Percentiles rank a stretch among this genome's conserved stretches.
These are phyloP conservation scores for Coecobrya sp. DNA, from an alignment of 2,888 invertebrate species.

Conservation along the genomic window DNA sequence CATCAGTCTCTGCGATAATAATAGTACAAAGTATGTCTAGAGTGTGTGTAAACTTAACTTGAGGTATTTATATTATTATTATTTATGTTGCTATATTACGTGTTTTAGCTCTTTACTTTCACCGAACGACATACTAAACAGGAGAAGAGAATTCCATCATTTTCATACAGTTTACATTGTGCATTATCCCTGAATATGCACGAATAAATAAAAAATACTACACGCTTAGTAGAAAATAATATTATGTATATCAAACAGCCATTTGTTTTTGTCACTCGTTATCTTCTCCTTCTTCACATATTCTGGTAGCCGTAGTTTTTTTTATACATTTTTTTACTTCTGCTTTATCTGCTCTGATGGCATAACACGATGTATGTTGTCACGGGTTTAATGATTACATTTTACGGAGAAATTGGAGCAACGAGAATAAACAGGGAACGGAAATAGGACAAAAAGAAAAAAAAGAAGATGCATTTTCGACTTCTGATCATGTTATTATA, in stretches of 20 bases:
- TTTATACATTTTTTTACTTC: not conserved
- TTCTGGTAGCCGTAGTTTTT: not conserved
- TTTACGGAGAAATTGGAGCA: constrained; percentile 64
- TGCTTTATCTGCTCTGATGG: constrained; percentile 16
- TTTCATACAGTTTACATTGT: not conserved
- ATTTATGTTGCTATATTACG: too few relatives aligned
- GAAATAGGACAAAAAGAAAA: constrained; percentile 56
- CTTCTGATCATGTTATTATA: not conserved
- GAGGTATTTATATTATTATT: too few relatives aligned
- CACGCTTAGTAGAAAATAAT: not conserved
- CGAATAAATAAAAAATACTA: not conserved
- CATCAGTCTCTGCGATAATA: too few relatives aligned
- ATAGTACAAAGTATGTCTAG: too few relatives aligned
- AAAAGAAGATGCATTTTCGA: not conserved
- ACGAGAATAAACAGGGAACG: constrained; percentile 54
- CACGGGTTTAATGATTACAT: constrained; percentile 63
- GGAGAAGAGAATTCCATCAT: too few relatives aligned
- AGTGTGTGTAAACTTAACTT: too few relatives aligned
- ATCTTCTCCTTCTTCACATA: not conserved
- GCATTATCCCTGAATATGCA: not conserved
- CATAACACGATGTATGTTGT: constrained; percentile 65
- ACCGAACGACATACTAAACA: too few relatives aligned
- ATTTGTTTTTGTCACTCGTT: constrained; percentile 66
- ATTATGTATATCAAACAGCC: constrained; percentile 1
- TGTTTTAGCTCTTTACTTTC: too few relatives aligned